phyloP scores from a whole-genome alignment of 1,140 invertebrate genomes.

The Plectrocnemia conspersa region DNA sequence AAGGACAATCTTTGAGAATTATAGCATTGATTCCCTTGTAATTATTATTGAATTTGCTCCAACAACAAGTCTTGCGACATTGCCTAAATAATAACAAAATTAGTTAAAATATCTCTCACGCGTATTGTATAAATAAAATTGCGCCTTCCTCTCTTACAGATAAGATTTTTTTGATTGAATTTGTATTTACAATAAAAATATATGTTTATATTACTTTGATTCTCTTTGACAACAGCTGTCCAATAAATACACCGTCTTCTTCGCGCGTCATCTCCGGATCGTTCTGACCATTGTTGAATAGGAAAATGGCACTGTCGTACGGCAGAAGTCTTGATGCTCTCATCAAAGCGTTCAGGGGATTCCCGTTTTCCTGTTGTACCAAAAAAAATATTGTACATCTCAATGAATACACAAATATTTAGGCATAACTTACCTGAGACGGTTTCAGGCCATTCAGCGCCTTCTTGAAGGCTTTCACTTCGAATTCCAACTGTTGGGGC shows the following conservation, averaged over 20 bases:
- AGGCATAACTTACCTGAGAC: conserved; percentile 26
- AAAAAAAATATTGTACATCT: too few species aligned
- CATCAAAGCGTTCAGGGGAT: conserved; percentile 6
- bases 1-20: too few species aligned
- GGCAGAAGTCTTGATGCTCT: conserved; percentile 52
- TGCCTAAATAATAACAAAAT: too few species aligned
- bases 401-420: background rate
- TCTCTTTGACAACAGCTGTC: conserved; percentile 46
- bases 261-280: background rate
- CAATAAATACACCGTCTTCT: conserved; percentile 39
- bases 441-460: conserved; percentile 23
- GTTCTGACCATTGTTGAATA: conserved; percentile 34
- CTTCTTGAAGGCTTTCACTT: conserved; percentile 26
- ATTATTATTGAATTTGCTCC: too few species aligned
- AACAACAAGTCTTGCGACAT: too few species aligned
- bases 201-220: conserved; percentile 21
- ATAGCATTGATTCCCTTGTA: too few species aligned
- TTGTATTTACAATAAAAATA: background rate
- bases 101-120: too few species aligned
- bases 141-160: background rate
- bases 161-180: background rate
- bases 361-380: conserved; percentile 11
- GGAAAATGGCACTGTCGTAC: conserved; percentile 56
- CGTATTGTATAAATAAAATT: too few species aligned
- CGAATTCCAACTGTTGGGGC: conserved; percentile 12